phyloP scores from a whole-genome alignment of 2,888 invertebrate genomes.

The Charanyca ferruginea region DNA sequence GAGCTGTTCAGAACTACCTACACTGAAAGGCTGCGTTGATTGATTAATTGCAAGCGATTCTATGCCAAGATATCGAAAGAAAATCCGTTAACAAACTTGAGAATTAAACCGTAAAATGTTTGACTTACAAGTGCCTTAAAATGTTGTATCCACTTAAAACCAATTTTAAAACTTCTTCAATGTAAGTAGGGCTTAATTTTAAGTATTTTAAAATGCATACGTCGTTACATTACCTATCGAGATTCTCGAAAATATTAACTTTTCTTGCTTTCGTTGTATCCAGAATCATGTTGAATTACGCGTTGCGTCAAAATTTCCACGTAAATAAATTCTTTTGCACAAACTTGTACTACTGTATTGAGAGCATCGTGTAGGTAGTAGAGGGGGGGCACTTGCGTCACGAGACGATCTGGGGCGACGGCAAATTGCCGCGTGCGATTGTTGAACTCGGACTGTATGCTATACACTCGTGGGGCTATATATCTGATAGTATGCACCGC shows the following conservation, averaged over 20 bases:
- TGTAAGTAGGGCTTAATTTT: neutral
- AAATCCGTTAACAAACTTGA: neutral
- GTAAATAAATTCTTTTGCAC: neutral
- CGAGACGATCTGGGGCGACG: slow-evolving; percentile 69
- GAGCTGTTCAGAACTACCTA: neutral
- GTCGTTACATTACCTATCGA: too few species aligned
- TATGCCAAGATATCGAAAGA: neutral
- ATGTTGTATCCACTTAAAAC: neutral
- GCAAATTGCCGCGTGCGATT: slow-evolving; percentile 72
- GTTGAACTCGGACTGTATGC: slow-evolving; percentile 69
- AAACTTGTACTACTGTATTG: slow-evolving; percentile 32
- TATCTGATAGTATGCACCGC: slow-evolving; percentile 37
- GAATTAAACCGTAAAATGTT: neutral
- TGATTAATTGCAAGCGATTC: neutral
- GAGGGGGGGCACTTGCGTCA: slow-evolving; percentile 70
- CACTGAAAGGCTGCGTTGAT: neutral
- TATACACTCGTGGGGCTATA: slow-evolving; percentile 12
- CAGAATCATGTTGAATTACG: too few species aligned
- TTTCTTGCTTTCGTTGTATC: too few species aligned
- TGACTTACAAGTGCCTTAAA: neutral
- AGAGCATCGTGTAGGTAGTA: slow-evolving; percentile 26
- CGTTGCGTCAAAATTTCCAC: neutral
- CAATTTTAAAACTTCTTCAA: slow-evolving; percentile 2
- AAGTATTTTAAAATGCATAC: too few species aligned
- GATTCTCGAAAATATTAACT: too few species aligned